A percentile compares a stretch with the other conserved stretches of the same genome.
Conservation (phyloP, 2,113 vertebrate genomes). For the Tinamus guttatus region DNA sequence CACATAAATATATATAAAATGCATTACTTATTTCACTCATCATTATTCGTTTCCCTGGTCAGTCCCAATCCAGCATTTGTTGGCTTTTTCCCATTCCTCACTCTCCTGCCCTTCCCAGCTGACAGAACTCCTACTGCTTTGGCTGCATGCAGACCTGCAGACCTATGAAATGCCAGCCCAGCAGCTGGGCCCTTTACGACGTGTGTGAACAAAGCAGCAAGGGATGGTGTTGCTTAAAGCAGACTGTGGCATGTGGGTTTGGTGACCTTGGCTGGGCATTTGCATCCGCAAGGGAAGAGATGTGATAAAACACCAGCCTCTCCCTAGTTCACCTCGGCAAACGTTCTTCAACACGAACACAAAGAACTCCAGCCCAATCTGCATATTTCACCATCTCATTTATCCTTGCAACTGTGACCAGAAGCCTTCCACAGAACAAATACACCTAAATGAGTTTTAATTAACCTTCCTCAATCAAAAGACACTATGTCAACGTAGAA, state of each 20-base stretch:
- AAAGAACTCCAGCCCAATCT: slow-evolving; percentile 14
- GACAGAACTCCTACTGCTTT: neutral
- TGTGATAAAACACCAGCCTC: neutral
- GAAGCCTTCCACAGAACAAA: slow-evolving; percentile 62
- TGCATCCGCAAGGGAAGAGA: neutral
- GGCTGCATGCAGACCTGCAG: neutral
- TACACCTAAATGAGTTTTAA: slow-evolving; percentile 77
- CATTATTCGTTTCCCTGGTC: neutral
- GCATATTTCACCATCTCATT: slow-evolving; percentile 23
- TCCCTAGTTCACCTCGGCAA: neutral
- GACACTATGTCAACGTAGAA: slow-evolving; percentile 70
- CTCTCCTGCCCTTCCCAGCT: neutral
- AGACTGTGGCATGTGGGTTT: neutral
- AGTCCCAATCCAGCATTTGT: neutral
- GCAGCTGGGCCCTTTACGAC: neutral
- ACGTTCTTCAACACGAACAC: neutral
- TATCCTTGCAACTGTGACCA: slow-evolving; percentile 8
- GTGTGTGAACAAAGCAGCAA: neutral
- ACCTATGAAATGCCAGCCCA: neutral
- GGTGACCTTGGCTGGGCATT: slow-evolving; percentile 5
- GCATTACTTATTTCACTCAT: neutral
- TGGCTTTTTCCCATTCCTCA: neutral
- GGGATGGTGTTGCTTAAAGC: neutral
- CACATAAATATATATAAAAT: rapidly evolving
- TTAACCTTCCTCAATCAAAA: slow-evolving; percentile 78